These are phyloP conservation scores for Toxostoma redivivum DNA, from an alignment of 2,113 vertebrate genomes.

Conservation along the genomic window DNA sequence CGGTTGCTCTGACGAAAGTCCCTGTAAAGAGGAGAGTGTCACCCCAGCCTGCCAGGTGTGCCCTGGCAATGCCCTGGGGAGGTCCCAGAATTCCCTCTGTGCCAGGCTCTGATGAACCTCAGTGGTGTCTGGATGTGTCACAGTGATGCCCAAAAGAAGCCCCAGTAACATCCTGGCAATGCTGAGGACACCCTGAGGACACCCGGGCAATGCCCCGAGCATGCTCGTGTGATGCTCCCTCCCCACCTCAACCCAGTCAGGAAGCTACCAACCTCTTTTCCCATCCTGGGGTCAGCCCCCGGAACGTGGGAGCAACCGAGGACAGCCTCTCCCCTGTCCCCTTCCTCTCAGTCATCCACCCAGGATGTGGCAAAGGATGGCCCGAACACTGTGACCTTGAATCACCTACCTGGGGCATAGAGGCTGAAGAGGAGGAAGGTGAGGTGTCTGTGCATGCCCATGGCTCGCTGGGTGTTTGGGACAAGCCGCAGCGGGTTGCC, in stretches of 20 bases:
- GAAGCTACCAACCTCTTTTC: not conserved
- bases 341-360: not conserved
- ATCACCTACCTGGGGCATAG: not conserved
- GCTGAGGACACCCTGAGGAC: not conserved
- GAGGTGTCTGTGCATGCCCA: not conserved
- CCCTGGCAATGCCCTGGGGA: not conserved
- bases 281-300: not conserved
- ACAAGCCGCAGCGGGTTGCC: constrained; percentile 23
- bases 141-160: not conserved
- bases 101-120: not conserved
- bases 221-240: not conserved
- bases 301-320: rapidly evolving
- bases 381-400: not conserved
- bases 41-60: not conserved
- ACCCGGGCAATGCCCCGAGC: no score
- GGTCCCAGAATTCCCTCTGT: not conserved
- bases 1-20: not conserved
- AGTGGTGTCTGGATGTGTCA: not conserved
- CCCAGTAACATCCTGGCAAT: not conserved
- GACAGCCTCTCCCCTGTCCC: not conserved
- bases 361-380: not conserved
- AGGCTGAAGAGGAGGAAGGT: not conserved
- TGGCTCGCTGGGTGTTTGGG: constrained; percentile 32
- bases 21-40: constrained; percentile 17
- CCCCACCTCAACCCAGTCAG: not conserved